phyloP scores from a whole-genome alignment of 2,113 vertebrate species.

The Pseudopodoces humilis region DNA sequence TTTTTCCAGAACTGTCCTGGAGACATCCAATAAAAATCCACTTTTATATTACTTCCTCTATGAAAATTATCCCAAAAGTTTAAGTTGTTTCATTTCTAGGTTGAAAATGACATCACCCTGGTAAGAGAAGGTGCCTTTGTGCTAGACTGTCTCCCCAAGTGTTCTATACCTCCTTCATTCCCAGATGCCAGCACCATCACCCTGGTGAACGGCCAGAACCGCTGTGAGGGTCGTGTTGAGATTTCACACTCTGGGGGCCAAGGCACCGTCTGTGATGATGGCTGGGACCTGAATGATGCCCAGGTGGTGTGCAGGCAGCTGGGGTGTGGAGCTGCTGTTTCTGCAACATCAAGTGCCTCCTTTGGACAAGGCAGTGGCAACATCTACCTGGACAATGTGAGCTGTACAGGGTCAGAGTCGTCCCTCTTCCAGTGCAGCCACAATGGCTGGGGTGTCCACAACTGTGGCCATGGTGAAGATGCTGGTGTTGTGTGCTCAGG shows the following conservation, averaged over 20 bases:
- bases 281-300: conserved; percentile 49
- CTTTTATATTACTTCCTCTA: too few relatives aligned
- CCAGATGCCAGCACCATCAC: not conserved
- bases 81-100: not conserved
- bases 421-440: conserved; percentile 39
- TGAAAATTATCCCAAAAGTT: accelerated
- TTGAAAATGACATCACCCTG: not conserved
- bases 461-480: conserved; percentile 21
- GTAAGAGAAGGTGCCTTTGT: not conserved
- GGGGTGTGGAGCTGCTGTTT: conserved; percentile 32
- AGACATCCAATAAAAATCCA: not conserved
- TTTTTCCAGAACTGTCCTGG: not conserved
- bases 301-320: conserved; percentile 55
- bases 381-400: not conserved
- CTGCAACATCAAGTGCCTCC: not conserved
- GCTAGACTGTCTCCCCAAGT: accelerated
- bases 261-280: conserved; percentile 57
- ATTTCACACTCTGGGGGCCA: not conserved
- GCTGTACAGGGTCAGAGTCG: not conserved
- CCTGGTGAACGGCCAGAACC: not conserved
- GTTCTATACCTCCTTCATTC: not conserved
- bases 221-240: not conserved
- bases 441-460: not conserved
- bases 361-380: conserved; percentile 40
- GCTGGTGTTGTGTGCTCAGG: conserved; percentile 58